These are phyloP conservation scores for Diadema setosum DNA, from an alignment of 35 echinoderm and acorn worm genomes.

Conservation along the genomic window DNA sequence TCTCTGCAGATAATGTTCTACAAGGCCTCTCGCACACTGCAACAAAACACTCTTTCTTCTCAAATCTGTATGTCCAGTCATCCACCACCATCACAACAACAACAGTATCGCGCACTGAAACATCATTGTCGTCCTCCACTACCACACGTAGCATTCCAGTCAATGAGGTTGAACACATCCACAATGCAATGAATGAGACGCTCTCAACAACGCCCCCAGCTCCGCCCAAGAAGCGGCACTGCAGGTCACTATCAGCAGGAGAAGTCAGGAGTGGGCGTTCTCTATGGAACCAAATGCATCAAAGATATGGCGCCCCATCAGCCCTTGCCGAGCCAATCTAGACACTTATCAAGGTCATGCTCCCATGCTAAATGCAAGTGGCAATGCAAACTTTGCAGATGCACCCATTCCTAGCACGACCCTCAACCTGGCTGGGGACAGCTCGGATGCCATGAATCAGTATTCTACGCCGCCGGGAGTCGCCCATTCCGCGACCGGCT, in stretches of 20 bases:
- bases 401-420: constrained; percentile 42
- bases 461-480: constrained; percentile 98
- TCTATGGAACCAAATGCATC: constrained; percentile 84
- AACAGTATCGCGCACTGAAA: background rate
- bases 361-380: constrained; percentile 42
- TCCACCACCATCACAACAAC: constrained; percentile 1
- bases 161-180: background rate
- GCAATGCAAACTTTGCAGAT: background rate
- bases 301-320: constrained; percentile 76
- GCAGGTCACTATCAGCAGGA: constrained; percentile 86
- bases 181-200: constrained; percentile 38
- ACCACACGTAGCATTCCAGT: constrained; percentile 20
- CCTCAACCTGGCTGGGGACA: constrained; percentile 43
- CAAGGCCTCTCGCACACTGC: background rate
- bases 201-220: constrained; percentile 66
- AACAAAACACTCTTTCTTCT: background rate
- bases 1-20: background rate
- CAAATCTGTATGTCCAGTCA: background rate
- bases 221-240: constrained; percentile 92
- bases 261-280: constrained; percentile 54
- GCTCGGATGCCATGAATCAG: constrained; percentile 54
- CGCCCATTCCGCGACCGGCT: constrained; percentile 83
- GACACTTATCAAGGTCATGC: constrained; percentile 66
- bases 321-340: constrained; percentile 51
- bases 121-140: background rate